Percentiles rank a stretch among this genome's conserved stretches.
phyloP scores from a whole-genome alignment of 2,113 vertebrate species.

The Otis tarda region DNA sequence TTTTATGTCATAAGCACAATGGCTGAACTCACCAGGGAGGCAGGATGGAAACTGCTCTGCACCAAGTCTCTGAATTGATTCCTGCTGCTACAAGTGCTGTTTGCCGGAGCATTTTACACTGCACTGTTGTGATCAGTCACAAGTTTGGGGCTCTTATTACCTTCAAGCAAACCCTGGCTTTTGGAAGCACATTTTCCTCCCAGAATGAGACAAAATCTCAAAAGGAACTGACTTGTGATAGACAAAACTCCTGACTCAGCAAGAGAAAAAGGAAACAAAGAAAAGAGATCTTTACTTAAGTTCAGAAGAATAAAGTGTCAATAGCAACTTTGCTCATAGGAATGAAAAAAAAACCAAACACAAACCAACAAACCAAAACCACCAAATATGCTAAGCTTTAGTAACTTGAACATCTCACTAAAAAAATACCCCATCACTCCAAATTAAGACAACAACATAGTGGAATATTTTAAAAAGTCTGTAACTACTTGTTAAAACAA shows the following conservation, averaged over 20 bases:
- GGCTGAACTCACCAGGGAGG: conserved; percentile 40
- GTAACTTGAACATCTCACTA: not conserved
- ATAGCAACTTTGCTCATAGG: not conserved
- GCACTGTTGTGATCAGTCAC: not conserved
- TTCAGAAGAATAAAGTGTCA: not conserved
- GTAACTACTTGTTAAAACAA: not conserved
- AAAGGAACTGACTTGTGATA: not conserved
- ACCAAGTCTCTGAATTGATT: not conserved
- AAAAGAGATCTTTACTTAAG: not conserved
- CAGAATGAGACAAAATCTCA: not conserved
- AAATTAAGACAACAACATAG: not conserved
- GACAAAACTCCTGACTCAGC: conserved; percentile 4
- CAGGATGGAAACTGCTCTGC: not conserved
- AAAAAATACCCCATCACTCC: not conserved
- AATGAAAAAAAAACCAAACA: not conserved
- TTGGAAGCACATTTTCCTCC: not conserved
- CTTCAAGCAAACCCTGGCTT: conserved; percentile 22
- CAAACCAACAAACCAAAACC: not conserved
- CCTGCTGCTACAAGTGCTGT: conserved; percentile 4
- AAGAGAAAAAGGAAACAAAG: not conserved
- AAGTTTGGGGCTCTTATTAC: conserved; percentile 6
- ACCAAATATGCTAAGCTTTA: not conserved
- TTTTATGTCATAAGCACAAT: conserved; percentile 11
- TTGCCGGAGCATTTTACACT: conserved; percentile 10
- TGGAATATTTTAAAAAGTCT: not conserved